These are phyloP conservation scores for Myotis lucifugus DNA, from an alignment of 2,113 vertebrate species.

Conservation along the genomic window DNA sequence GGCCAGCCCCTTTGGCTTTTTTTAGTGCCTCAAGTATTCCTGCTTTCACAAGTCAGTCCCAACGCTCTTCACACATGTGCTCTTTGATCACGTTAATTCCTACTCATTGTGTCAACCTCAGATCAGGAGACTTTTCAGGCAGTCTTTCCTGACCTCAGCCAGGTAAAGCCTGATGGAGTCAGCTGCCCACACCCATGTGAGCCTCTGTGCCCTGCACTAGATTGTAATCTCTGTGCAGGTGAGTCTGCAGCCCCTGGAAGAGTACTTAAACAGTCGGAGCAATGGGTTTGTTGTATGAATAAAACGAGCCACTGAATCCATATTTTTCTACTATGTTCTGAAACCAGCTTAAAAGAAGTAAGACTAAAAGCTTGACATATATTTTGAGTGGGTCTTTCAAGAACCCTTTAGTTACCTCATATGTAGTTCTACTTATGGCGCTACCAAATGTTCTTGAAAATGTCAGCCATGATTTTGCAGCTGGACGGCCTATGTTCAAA, in stretches of 20 bases:
- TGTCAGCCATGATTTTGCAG: neutral
- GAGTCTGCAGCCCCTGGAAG: neutral
- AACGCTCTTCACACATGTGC: neutral
- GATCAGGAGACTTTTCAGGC: neutral
- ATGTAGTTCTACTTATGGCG: neutral
- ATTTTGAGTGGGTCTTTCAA: neutral
- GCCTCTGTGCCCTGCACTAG: neutral
- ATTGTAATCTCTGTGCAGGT: accelerated
- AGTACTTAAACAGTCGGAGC: neutral
- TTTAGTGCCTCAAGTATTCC: neutral
- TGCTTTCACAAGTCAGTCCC: neutral
- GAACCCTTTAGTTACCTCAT: neutral
- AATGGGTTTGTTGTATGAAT: neutral
- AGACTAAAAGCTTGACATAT: neutral
- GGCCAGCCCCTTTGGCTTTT: neutral
- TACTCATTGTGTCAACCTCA: neutral
- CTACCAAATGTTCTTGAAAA: neutral
- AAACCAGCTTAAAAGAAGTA: neutral
- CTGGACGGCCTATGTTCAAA: neutral
- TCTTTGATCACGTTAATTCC: neutral
- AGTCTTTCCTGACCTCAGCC: neutral
- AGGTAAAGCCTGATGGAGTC: neutral
- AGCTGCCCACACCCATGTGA: neutral
- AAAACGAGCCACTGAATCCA: neutral
- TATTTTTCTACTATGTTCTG: neutral